Evolutionary conservation across 2,797 vertebrate genomes (phyloP).

Genomic region (Lindbergichthys nudifrons): DNA sequence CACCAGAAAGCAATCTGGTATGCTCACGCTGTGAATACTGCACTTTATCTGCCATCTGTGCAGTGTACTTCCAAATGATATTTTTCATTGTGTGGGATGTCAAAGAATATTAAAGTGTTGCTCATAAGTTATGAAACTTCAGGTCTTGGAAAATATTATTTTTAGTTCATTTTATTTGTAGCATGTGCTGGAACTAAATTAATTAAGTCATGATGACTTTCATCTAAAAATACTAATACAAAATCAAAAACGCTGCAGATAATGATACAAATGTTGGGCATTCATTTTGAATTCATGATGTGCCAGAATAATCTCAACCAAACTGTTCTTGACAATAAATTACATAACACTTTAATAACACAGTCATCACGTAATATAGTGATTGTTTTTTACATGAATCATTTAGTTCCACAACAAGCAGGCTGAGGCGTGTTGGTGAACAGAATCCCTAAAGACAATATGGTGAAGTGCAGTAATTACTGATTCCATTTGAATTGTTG

Average conservation of each 20-base stretch:
- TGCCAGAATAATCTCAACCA: too few relatives aligned
- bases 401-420: too few relatives aligned
- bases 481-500: too few relatives aligned
- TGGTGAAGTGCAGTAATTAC: neutral
- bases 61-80: constrained; percentile 56
- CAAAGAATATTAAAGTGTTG: constrained; percentile 36
- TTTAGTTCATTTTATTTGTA: constrained; percentile 15
- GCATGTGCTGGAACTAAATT: constrained; percentile 1
- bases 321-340: neutral
- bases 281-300: too few relatives aligned
- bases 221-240: too few relatives aligned
- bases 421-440: neutral
- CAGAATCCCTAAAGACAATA: neutral
- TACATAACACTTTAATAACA: neutral
- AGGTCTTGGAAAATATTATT: constrained; percentile 14
- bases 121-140: constrained; percentile 37
- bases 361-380: neutral
- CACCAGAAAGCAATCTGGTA: constrained; percentile 73
- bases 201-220: too few relatives aligned
- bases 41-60: constrained; percentile 73
- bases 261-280: too few relatives aligned
- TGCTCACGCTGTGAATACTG: constrained; percentile 56
- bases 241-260: too few relatives aligned
- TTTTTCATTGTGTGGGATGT: constrained; percentile 58
- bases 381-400: neutral